These are phyloP conservation scores for Pionites leucogaster DNA, from an alignment of 2,113 vertebrate species.

Conservation along the genomic window DNA sequence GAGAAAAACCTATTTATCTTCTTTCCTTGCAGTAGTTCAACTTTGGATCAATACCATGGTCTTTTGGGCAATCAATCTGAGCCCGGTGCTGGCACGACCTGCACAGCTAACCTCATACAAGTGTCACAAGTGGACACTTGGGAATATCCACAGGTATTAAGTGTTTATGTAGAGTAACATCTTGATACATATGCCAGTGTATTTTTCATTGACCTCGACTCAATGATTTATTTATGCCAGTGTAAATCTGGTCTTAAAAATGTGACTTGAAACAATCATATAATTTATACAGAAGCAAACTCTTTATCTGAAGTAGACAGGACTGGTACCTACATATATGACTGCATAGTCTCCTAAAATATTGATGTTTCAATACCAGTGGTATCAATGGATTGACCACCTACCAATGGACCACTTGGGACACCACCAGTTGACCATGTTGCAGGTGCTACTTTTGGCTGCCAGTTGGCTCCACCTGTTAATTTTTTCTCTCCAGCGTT, in stretches of 20 bases:
- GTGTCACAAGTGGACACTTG: neutral
- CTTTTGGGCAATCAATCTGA: neutral
- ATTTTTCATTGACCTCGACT: neutral
- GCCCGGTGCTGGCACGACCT: neutral
- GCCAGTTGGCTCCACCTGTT: constrained; percentile 97
- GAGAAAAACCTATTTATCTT: neutral
- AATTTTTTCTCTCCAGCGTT: constrained; percentile 91
- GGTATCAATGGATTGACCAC: neutral
- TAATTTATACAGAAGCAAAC: neutral
- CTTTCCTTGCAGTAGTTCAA: neutral
- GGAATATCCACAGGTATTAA: neutral
- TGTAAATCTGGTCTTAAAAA: neutral
- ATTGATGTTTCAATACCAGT: neutral
- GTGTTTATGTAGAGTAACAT: neutral
- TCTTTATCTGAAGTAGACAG: neutral
- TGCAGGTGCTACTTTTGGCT: constrained; percentile 91
- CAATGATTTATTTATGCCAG: neutral
- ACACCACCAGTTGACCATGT: constrained; percentile 86
- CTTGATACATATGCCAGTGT: rapidly evolving
- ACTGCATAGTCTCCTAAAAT: neutral
- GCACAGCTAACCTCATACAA: neutral
- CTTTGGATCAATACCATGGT: neutral
- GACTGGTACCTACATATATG: rapidly evolving
- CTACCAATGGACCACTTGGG: constrained; percentile 85
- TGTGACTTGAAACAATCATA: neutral